These are phyloP conservation scores for Macrostomum cliftonense DNA, from an alignment of 2,888 invertebrate genomes.

Conservation along the genomic window DNA sequence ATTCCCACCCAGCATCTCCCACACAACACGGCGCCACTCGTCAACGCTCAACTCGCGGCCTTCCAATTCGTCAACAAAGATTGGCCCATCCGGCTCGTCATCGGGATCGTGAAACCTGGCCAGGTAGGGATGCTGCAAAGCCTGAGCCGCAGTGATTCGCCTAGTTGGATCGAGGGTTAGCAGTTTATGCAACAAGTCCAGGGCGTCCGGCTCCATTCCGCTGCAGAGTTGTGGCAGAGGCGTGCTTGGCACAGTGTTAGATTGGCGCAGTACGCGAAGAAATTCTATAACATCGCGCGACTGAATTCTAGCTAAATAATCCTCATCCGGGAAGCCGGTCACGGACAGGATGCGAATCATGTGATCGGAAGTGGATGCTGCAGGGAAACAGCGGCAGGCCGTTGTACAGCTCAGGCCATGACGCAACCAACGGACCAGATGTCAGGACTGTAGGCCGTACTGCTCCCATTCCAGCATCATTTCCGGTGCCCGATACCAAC, in stretches of 20 bases:
- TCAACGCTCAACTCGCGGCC: neutral
- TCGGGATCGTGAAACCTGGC: conserved; percentile 51
- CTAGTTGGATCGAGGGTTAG: conserved; percentile 83
- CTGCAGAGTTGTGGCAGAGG: too few relatives aligned
- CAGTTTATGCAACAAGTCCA: conserved; percentile 83
- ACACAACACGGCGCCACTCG: neutral
- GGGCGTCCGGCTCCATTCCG: conserved; percentile 43
- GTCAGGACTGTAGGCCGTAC: conserved; percentile 67
- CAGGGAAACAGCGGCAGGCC: conserved; percentile 85
- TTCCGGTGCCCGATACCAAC: conserved; percentile 80
- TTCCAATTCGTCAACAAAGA: conserved; percentile 50
- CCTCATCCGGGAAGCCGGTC: conserved; percentile 45
- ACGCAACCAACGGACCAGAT: conserved; percentile 99
- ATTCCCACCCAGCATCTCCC: too few relatives aligned
- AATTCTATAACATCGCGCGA: too few relatives aligned
- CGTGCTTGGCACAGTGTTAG: too few relatives aligned
- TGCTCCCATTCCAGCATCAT: conserved; percentile 99
- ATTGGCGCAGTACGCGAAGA: too few relatives aligned
- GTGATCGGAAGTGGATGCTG: conserved; percentile 92
- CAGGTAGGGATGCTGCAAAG: conserved; percentile 72
- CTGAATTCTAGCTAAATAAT: too few relatives aligned
- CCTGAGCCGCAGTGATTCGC: conserved; percentile 64
- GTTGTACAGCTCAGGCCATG: conserved; percentile 86
- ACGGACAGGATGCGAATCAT: conserved; percentile 89
- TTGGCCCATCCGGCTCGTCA: conserved; percentile 87